A percentile compares a stretch with the other conserved stretches of the same genome.
Evolutionary conservation across 2,797 vertebrate genomes (phyloP).

Genomic region (Sparus aurata): DNA sequence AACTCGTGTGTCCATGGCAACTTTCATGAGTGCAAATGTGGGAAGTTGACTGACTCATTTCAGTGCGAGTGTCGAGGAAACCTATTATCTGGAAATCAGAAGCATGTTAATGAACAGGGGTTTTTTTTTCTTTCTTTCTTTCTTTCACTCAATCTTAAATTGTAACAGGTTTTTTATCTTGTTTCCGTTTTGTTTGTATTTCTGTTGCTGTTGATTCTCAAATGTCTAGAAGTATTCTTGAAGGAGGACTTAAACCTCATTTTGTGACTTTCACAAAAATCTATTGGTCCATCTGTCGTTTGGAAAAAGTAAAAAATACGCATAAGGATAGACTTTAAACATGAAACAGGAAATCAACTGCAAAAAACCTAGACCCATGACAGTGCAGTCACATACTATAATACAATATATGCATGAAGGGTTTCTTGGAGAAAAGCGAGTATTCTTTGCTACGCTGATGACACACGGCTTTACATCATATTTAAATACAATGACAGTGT

Average conservation of each 20-base stretch:
- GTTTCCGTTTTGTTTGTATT: neutral
- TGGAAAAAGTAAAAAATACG: too few species aligned
- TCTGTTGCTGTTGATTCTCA: neutral
- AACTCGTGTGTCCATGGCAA: neutral
- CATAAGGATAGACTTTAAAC: too few species aligned
- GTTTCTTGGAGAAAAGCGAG: neutral
- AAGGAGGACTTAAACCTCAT: too few species aligned
- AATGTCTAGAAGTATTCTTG: too few species aligned
- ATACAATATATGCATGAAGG: too few species aligned
- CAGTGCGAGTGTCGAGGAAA: neutral
- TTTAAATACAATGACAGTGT: neutral
- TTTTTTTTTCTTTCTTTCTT: neutral
- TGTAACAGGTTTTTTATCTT: neutral
- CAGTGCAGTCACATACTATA: neutral
- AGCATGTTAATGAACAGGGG: too few species aligned
- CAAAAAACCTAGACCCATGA: too few species aligned
- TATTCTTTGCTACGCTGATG: neutral
- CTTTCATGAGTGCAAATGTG: neutral
- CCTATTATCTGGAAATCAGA: neutral
- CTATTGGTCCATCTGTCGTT: too few species aligned
- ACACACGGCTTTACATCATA: neutral
- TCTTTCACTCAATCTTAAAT: neutral
- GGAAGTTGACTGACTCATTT: neutral
- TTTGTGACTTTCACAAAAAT: too few species aligned
- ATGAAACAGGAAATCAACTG: too few species aligned